A percentile compares a stretch with the other conserved stretches of the same genome.
phyloP scores from a whole-genome alignment of 2,113 vertebrate genomes.

The Otolemur garnettii region DNA sequence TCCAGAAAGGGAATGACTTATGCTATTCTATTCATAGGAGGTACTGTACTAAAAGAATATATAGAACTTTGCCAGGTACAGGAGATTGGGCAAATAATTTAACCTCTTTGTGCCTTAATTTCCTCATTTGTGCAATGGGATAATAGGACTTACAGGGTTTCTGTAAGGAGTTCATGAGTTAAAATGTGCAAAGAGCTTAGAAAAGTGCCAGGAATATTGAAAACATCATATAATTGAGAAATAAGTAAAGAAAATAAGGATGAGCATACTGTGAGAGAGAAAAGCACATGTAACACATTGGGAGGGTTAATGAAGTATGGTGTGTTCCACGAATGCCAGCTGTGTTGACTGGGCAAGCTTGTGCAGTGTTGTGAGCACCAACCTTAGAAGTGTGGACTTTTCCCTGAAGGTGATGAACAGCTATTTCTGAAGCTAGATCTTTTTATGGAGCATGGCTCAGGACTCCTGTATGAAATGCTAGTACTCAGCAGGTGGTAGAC shows the following conservation, averaged over 20 bases:
- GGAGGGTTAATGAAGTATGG: neutral
- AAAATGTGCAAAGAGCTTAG: slow-evolving; percentile 31
- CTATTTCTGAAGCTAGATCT: slow-evolving; percentile 37
- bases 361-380: neutral
- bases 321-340: neutral
- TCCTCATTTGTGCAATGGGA: slow-evolving; percentile 33
- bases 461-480: neutral
- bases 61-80: neutral
- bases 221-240: slow-evolving; percentile 13
- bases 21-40: neutral
- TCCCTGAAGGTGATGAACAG: neutral
- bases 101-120: neutral
- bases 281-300: neutral
- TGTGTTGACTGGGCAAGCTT: neutral
- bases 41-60: neutral
- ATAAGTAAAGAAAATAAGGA: slow-evolving; percentile 49
- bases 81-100: neutral
- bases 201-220: neutral
- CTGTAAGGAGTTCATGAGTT: neutral
- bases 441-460: neutral
- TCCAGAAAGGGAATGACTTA: neutral
- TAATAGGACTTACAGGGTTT: neutral
- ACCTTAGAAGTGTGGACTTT: neutral
- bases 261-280: neutral
- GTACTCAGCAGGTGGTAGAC: neutral